Evolutionary conservation across 2,113 vertebrate species (phyloP), one percentile per base, ranked within the genome.

Genomic region (Pedionomus torquatus): DNA sequence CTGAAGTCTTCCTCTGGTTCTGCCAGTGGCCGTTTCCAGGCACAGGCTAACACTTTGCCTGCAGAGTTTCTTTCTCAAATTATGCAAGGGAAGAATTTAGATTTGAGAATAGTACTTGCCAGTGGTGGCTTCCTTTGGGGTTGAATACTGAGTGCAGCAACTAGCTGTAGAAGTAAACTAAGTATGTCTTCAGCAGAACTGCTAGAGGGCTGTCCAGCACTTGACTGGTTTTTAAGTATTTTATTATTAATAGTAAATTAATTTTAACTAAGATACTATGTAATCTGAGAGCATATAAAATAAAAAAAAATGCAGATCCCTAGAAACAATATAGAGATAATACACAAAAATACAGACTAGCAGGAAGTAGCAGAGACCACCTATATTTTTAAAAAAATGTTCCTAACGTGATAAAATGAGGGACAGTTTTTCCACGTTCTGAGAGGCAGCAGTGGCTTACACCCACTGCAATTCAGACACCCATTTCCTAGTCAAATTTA

Each of bases 281-380:
- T 74, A 8, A 65, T 44, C 48, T 41, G 72, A 51, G n/a, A 14
- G 7, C 26, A 43, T 10, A 25, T 13, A 25, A 78, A 71, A 41
- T 6, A 41, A 26, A 54, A 54, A 25, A 49, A 35, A 44, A 26
- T 35, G n/a, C 21, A 78, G 13, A 1, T 33, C 24, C 31, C 39
- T 10, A 74, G 17, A 13, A 64, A 51, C 21, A 43, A 31, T 31
- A 15, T 72, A 31, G 52, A 82, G 61, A 25, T 33, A 25, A 5
- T 28, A 37, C 4, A 48, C 15, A 41, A 46, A 58, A 17, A 23
- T 14, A 10, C 7, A 86, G 31, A 23, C 2, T 2, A 66, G 54
- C 46, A 89, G 71, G 41, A 89, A 86, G n/a, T 48, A 23, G 7
- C 0, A 0, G 14, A 65, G 8, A 43, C 61, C 5, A 1, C 2